Conservation (phyloP, 2,797 vertebrate species). For the Onychomys leucogaster region DNA sequence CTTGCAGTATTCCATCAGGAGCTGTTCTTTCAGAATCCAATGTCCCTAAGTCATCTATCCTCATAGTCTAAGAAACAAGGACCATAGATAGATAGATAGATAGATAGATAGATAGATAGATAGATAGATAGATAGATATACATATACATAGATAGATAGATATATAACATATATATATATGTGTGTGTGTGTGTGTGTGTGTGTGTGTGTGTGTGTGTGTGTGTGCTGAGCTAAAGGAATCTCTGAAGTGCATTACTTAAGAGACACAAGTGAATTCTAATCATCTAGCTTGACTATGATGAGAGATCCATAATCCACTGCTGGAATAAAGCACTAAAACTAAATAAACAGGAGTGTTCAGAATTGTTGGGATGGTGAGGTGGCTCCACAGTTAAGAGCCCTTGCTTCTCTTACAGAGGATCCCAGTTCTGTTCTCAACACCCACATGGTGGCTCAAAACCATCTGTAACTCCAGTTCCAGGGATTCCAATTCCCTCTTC, state of each 20-base stretch:
- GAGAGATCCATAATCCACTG: too few relatives aligned
- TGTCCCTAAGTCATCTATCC: background rate
- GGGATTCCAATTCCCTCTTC: background rate
- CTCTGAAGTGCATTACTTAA: background rate
- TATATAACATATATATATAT: too few relatives aligned
- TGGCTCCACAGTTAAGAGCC: background rate
- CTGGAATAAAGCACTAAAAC: background rate
- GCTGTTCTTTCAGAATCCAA: background rate
- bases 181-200: too few relatives aligned
- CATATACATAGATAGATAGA: too few relatives aligned
- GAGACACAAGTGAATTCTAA: background rate
- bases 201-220: too few relatives aligned
- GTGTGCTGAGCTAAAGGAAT: background rate
- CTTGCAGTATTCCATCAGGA: rapidly evolving
- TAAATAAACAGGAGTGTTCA: background rate
- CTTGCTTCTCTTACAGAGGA: too few relatives aligned
- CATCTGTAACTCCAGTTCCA: background rate
- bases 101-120: background rate
- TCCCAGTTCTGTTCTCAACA: too few relatives aligned
- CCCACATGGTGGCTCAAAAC: background rate
- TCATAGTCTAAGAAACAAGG: background rate
- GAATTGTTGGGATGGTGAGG: background rate
- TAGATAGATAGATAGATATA: background rate
- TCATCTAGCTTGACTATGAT: background rate
- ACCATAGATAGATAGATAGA: background rate